Conservation (phyloP, 2,888 invertebrate species). For the Eledone cirrhosa region DNA sequence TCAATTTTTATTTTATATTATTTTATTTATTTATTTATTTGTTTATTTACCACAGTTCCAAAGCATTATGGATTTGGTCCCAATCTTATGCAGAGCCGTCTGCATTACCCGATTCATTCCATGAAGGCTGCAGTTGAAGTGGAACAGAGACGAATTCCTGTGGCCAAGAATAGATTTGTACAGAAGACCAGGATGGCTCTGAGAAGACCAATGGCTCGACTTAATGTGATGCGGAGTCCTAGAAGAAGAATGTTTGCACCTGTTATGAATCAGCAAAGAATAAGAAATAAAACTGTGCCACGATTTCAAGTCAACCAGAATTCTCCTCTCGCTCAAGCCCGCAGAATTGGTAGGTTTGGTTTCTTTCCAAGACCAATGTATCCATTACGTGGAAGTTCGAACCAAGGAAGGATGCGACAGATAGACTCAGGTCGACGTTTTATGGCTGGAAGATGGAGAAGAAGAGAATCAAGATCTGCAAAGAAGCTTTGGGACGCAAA, state of each 20-base stretch:
- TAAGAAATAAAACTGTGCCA: constrained; percentile 7
- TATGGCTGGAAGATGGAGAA: constrained; percentile 13
- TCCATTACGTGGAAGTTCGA: background rate
- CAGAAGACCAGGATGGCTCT: constrained; percentile 22
- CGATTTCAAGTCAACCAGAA: background rate
- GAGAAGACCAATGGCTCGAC: constrained; percentile 7
- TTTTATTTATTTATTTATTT: too few species aligned
- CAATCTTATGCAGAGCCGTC: background rate
- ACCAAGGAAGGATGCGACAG: constrained; percentile 18
- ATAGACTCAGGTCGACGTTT: constrained; percentile 5
- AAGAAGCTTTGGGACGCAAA: background rate
- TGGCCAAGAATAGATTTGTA: constrained; percentile 8
- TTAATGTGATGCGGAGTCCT: constrained; percentile 19
- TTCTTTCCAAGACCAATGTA: constrained; percentile 15
- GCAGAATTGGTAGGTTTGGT: constrained; percentile 13
- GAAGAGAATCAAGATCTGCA: constrained; percentile 14
- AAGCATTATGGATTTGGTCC: background rate
- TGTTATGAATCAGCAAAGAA: background rate
- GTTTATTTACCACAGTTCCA: background rate
- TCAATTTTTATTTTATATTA: too few species aligned
- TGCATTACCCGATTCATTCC: background rate
- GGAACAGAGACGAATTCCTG: constrained; percentile 10
- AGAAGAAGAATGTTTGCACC: constrained; percentile 16
- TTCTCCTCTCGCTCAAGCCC: constrained; percentile 10
- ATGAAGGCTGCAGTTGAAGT: constrained; percentile 13